Base-by-base conservation (phyloP, 2,888 invertebrate species). In the Nasonovia ribisnigri region DNA sequence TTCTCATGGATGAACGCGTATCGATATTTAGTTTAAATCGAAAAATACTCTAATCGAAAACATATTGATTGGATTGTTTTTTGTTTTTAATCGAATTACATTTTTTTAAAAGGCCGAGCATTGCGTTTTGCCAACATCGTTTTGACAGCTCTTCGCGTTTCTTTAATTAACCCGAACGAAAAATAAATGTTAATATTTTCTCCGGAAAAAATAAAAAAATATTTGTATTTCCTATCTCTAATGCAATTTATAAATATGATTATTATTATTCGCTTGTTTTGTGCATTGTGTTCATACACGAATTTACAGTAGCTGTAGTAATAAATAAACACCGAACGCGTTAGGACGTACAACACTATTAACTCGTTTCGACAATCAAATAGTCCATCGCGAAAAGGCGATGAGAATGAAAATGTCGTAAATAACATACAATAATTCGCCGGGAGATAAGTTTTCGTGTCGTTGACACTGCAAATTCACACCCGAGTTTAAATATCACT, bases 1-100 rank as follows among this genome's bases (percentile, higher is more conserved):
- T 5, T n/a, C n/a, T 26, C 36, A 51, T 42, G 24, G 54, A 36
- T 51, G 54, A 36, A 88, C 87, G 36, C 87, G 87, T 20, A 24
- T 20, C 48, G 54, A 54, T 43, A 86, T 86, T 86, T 86, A 86
- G 48, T 46, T 86, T 86, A 86, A 86, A 86, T 86, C 26, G 86
- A 86, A 48, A 46, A 86, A 48, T 46, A 6, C 13, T 86, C 46
- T 48, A 48, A 86, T 86, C 46, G 29, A 86, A 86, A 86, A 86
- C 46, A 46, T 29, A 48, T 86, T 86, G 86, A 86, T 86, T 86
- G 46, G 20, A n/a, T 43, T 46, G 16, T 46, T 42, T 43, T 84
- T 29, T 26, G 11, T 43, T 86, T 46, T 46, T 29, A 48, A 86
- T 86, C 86, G 46, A 43, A 86, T 86, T 86, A 86, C 26, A 86